Evolutionary conservation across 1,140 invertebrate species (phyloP), one percentile per base, ranked within the genome.

Genomic region (Pygmarrhopalites habei): DNA sequence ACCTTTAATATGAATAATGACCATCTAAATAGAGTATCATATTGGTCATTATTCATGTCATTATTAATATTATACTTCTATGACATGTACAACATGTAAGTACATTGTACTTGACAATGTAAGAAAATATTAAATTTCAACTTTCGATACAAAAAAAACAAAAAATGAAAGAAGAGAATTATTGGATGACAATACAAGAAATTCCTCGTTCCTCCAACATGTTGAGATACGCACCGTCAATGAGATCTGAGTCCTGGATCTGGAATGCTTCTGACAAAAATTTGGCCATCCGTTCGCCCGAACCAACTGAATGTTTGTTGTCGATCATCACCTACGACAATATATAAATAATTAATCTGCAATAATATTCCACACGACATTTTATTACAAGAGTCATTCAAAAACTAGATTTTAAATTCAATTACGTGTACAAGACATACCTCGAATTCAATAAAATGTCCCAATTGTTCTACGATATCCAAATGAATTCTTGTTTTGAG

Each of bases 381-480:
- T 17, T 25, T 41, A 35, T 14, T 10, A 58, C 28, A 12, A 17
- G 7, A 14, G 7, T 4, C 12, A 23, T 29, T 41, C 10, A n/a
- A n/a, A n/a, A n/a, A n/a, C n/a, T n/a, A n/a, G n/a, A n/a, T n/a
- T n/a, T n/a, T n/a, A 47, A n/a, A n/a, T 25, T 56, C 53, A 58
- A 57, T 52, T 5, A 3, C 14, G n/a, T n/a, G 17, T 12, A 26
- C 30, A 17, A 14, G 14, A 60, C 19, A 59, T 70, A 94, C 91
- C 80, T 96, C 93, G 41, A 96, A 78, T 78, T 96, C 92, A 79
- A 95, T 85, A 73, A 89, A 96, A 74, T 86, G 73, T 4, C 93
- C 93, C 17, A 96, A 79, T 53, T 79, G 80, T 69, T 86, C 76
- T 0, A 96, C 93, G 70, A 82, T 73, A 76, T 97, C 94, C 65